A percentile compares a stretch with the other conserved stretches of the same genome.
phyloP scores from a whole-genome alignment of 2,797 vertebrate genomes.

The Knipowitschia caucasica region DNA sequence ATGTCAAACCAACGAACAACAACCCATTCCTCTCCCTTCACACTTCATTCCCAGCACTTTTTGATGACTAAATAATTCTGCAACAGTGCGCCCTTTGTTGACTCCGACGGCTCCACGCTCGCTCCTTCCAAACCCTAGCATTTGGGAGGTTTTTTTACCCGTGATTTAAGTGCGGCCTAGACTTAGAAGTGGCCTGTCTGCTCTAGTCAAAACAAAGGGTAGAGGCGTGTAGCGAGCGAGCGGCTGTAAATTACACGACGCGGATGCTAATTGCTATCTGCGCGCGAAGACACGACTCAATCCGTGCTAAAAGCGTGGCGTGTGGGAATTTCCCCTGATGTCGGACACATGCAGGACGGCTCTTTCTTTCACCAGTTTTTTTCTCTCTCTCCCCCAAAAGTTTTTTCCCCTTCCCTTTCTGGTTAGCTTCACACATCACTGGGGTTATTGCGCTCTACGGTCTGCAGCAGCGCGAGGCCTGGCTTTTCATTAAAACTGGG shows the following conservation, averaged over 20 bases:
- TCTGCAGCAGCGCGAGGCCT: conserved; percentile 52
- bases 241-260: conserved; percentile 54
- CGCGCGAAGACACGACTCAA: conserved; percentile 64
- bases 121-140: conserved; percentile 3
- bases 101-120: not conserved
- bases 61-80: not conserved
- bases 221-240: conserved; percentile 15
- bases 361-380: conserved; percentile 42
- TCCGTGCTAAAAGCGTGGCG: conserved; percentile 56
- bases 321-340: conserved; percentile 65
- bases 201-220: conserved; percentile 17
- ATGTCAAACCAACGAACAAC: no score
- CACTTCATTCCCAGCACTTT: not conserved
- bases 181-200: not conserved
- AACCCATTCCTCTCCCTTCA: not conserved
- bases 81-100: not conserved
- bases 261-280: conserved; percentile 61
- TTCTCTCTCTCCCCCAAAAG: not conserved
- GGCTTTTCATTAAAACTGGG: conserved; percentile 65
- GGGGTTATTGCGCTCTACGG: conserved; percentile 61
- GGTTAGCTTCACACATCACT: conserved; percentile 72
- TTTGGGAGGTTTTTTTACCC: not conserved
- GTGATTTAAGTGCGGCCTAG: conserved; percentile 1
- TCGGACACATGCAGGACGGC: conserved; percentile 62
- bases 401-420: conserved; percentile 13